A percentile compares a stretch with the other conserved stretches of the same genome.
Conservation (phyloP, 2,113 vertebrate species). For the Leptocoma aspasia region DNA sequence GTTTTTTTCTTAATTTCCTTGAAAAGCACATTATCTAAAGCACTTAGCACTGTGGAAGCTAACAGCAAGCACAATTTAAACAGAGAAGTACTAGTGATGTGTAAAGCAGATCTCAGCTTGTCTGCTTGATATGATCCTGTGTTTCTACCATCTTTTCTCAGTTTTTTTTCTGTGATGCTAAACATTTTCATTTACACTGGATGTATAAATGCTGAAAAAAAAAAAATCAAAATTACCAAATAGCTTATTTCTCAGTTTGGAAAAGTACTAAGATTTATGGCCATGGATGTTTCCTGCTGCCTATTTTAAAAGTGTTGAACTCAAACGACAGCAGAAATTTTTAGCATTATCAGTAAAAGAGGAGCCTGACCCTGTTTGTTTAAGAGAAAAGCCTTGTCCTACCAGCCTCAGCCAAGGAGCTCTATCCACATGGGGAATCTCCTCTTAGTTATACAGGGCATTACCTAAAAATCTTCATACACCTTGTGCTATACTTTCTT, state of each 20-base stretch:
- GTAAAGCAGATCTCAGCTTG: neutral
- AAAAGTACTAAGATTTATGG: neutral
- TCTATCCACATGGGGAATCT: neutral
- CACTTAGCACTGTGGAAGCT: constrained; percentile 24
- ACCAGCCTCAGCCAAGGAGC: neutral
- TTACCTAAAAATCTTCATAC: neutral
- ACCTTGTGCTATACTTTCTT: neutral
- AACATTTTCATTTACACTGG: neutral
- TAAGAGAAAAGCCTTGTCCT: neutral
- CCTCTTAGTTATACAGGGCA: neutral
- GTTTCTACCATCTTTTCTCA: neutral
- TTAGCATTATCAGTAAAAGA: neutral
- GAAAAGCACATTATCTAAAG: constrained; percentile 44
- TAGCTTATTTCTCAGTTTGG: neutral
- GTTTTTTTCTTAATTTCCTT: neutral
- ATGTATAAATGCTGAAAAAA: neutral
- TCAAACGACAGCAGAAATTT: neutral
- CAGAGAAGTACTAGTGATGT: neutral
- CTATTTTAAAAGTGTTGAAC: neutral
- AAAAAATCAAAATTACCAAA: neutral
- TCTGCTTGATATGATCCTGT: neutral
- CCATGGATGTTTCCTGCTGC: neutral
- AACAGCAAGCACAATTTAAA: constrained; percentile 12
- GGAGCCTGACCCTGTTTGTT: neutral
- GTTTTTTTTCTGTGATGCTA: neutral